These are phyloP conservation scores for Misgurnus anguillicaudatus DNA, from an alignment of 2,113 vertebrate species.

Conservation along the genomic window DNA sequence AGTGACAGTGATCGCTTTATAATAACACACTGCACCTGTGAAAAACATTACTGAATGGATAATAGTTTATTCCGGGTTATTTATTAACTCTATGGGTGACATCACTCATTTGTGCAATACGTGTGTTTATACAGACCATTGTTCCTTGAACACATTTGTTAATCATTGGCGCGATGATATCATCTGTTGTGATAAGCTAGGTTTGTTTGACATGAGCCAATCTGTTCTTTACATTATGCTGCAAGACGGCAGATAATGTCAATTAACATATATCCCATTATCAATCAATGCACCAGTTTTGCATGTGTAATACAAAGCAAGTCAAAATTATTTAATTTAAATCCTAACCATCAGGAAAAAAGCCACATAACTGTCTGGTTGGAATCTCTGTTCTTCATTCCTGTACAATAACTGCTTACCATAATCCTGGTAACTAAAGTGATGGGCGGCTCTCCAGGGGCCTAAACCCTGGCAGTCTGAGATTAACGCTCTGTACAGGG, in stretches of 20 bases:
- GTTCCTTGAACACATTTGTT: slow-evolving; percentile 25
- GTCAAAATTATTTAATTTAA: not conserved
- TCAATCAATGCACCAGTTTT: too few relatives aligned
- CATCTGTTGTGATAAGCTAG: slow-evolving; percentile 21
- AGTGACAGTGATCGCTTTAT: not conserved
- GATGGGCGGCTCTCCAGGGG: slow-evolving; percentile 1
- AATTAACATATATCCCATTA: too few relatives aligned
- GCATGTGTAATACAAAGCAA: too few relatives aligned
- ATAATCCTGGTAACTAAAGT: slow-evolving; percentile 6
- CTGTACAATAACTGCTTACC: not conserved
- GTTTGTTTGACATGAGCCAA: not conserved
- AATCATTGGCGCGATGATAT: slow-evolving; percentile 32
- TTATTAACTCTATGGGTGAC: slow-evolving; percentile 65
- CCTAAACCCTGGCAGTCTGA: slow-evolving; percentile 15
- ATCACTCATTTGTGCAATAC: slow-evolving; percentile 52
- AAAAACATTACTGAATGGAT: slow-evolving; percentile 47
- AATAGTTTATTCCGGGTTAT: slow-evolving; percentile 60
- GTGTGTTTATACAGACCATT: slow-evolving; percentile 10
- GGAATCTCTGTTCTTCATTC: not conserved
- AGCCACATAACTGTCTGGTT: not conserved
- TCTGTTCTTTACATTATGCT: not conserved
- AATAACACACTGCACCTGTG: slow-evolving; percentile 53
- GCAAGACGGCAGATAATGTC: not conserved
- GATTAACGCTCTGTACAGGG: slow-evolving; percentile 25
- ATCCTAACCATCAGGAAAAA: not conserved